Conservation (phyloP, 2,888 invertebrate species). For the Gari tellinella region DNA sequence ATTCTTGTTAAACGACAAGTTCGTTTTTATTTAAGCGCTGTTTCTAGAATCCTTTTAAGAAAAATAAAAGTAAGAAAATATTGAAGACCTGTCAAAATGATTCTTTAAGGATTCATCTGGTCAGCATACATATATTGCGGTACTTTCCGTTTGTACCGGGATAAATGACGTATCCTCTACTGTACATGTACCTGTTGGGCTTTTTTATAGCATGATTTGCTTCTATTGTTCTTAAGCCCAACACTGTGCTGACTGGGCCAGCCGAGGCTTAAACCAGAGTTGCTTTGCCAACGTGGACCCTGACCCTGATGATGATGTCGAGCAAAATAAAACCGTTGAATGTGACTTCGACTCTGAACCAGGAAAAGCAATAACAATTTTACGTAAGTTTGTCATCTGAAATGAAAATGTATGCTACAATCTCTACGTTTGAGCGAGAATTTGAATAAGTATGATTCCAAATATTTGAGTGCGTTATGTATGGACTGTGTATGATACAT, state of each 20-base stretch:
- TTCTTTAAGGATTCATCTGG: no score
- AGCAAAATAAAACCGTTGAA: conserved; percentile 63
- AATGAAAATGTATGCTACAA: neutral
- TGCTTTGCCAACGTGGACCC: conserved; percentile 67
- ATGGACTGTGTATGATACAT: no score
- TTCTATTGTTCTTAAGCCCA: conserved; percentile 22
- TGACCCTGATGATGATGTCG: conserved; percentile 56
- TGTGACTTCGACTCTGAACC: conserved; percentile 75
- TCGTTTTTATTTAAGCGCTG: no score
- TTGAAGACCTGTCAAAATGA: no score
- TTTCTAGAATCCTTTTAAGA: no score
- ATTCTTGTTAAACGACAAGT: no score
- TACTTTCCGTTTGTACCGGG: no score
- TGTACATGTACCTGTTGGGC: neutral
- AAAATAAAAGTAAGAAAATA: no score
- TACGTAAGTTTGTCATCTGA: conserved; percentile 69
- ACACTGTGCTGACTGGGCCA: conserved; percentile 66
- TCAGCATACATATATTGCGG: no score
- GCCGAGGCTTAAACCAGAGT: conserved; percentile 65
- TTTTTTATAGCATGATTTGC: neutral
- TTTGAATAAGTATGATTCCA: no score
- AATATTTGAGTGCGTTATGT: no score
- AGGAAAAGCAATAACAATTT: conserved; percentile 73
- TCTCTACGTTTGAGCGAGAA: neutral
- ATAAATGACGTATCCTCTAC: no score